Conservation (phyloP, 2,797 vertebrate species). For the Aulostomus chinensis region DNA sequence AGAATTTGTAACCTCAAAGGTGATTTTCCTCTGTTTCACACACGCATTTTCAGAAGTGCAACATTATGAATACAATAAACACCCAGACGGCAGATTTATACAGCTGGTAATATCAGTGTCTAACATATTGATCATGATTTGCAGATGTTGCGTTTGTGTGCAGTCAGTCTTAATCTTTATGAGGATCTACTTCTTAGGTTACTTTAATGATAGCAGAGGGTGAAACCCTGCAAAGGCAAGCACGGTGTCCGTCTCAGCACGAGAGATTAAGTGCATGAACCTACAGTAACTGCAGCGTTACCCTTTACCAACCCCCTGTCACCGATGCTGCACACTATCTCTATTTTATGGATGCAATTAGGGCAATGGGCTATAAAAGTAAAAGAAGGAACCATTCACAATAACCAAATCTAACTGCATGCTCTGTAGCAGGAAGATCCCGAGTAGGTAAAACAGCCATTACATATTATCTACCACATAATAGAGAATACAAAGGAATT, state of each 20-base stretch:
- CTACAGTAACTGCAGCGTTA: conserved; percentile 4
- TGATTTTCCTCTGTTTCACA: neutral
- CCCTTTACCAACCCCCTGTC: conserved; percentile 1
- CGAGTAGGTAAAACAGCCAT: too few species aligned
- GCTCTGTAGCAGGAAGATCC: too few species aligned
- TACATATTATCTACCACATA: too few species aligned
- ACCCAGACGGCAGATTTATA: too few species aligned
- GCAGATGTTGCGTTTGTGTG: too few species aligned
- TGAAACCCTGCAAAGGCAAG: neutral
- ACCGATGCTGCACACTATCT: neutral
- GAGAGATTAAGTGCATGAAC: conserved; percentile 4
- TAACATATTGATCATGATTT: too few species aligned
- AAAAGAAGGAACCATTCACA: neutral
- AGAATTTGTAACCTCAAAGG: neutral
- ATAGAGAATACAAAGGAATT: too few species aligned
- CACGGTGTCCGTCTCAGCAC: neutral
- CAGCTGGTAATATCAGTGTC: too few species aligned
- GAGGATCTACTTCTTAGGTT: too few species aligned
- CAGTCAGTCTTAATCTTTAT: too few species aligned
- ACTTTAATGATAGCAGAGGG: too few species aligned
- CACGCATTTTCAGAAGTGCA: conserved; percentile 6
- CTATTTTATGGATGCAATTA: conserved; percentile 3
- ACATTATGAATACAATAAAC: conserved; percentile 10
- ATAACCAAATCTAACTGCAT: neutral
- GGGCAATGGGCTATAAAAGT: neutral